Evolutionary conservation across 2,888 invertebrate genomes (phyloP), one percentile per base, ranked within the genome.

Genomic region (Apantesis nais): DNA sequence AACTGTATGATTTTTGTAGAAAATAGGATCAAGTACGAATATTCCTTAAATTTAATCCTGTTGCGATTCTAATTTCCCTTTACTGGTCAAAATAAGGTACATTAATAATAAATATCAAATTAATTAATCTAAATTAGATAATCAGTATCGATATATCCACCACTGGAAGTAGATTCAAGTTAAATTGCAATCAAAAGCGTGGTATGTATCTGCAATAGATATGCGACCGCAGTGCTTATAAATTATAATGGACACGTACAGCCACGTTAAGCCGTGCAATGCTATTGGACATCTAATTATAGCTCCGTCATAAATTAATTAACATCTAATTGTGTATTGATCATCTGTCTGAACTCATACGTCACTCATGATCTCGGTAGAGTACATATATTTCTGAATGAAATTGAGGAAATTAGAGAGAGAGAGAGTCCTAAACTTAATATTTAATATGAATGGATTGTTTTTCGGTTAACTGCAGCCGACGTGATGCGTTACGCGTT

Each of bases 261-360:
- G 80, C 84, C 84, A 81, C 80, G 85, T 81, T 88, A 89, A 90
- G 73, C 74, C 77, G 65, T 78, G 80, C 85, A 85, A 86, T 88
- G 85, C 84, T 87, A 90, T 89, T 87, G 86, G 86, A 83, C 83
- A 90, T 90, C 87, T 89, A 89, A 90, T 93, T 91, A 92, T 86
- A 84, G 83, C 76, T 81, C 81, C 83, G 85, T 88, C 90, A 87
- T 93, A 92, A 89, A 93, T 92, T 93, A 91, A 93, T 93, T 93
- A 92, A 89, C 87, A 86, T 83, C 87, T 90, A 92, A 93, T 92
- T 89, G 88, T 81, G 84, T 85, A 86, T 86, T 81, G 85, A 85
- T 79, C 85, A 84, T 89, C 86, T 88, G 87, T 87, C 78, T 75
- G 68, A 71, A 74, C 66, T 75, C 77, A 77, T 76, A 67, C 73